A percentile compares a stretch with the other conserved stretches of the same genome.
Conservation (phyloP, 2,797 vertebrate species). For the Pterois miles region DNA sequence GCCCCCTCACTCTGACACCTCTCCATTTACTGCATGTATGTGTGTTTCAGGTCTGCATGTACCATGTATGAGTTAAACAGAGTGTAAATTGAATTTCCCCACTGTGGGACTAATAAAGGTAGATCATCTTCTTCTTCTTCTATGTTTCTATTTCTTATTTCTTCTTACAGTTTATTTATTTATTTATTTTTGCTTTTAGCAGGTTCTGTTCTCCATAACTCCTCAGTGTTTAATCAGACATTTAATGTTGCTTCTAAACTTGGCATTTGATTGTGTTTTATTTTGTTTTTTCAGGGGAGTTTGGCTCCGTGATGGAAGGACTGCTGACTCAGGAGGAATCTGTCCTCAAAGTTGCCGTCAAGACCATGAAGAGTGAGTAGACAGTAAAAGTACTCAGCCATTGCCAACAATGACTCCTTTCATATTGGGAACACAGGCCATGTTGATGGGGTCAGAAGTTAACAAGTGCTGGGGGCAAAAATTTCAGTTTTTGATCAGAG, state of each 20-base stretch:
- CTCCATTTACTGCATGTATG: too few species aligned
- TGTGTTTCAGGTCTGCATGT: too few species aligned
- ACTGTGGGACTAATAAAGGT: too few species aligned
- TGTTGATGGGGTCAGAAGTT: constrained; percentile 38
- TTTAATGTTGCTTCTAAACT: background rate
- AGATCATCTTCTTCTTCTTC: too few species aligned
- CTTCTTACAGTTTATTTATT: too few species aligned
- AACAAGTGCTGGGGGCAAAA: constrained; percentile 12
- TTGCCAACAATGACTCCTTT: constrained; percentile 48
- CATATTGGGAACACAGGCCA: constrained; percentile 39
- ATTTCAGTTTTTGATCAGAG: constrained; percentile 37
- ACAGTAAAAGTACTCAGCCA: constrained; percentile 27
- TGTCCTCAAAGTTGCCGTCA: constrained; percentile 92
- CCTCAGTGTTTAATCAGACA: background rate
- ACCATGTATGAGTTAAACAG: too few species aligned
- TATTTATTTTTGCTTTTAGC: too few species aligned
- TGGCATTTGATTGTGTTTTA: constrained; percentile 4
- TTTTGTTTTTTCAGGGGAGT: constrained; percentile 85
- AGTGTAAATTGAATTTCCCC: too few species aligned
- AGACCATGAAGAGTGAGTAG: constrained; percentile 95
- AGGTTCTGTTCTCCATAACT: background rate
- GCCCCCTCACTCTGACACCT: too few species aligned
- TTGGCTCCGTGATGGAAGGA: constrained; percentile 94
- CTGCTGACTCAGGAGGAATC: constrained; percentile 90
- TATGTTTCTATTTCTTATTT: too few species aligned